These are phyloP conservation scores for Allacma fusca DNA, from an alignment of 2,888 invertebrate species.

Conservation along the genomic window DNA sequence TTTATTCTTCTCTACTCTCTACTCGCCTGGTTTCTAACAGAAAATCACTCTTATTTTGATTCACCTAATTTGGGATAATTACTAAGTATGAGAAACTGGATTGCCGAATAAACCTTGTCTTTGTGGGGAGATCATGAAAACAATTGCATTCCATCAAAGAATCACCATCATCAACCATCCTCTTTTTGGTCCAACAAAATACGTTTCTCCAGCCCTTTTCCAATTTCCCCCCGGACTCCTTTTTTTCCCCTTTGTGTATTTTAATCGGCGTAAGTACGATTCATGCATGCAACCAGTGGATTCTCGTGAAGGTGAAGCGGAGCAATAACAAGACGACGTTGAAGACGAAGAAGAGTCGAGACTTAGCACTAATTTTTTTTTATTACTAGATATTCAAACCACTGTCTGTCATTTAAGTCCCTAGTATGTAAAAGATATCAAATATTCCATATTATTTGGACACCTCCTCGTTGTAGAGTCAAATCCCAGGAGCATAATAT, in stretches of 20 bases:
- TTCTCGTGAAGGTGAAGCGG: not conserved
- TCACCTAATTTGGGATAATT: conserved; percentile 47
- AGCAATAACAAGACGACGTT: not conserved
- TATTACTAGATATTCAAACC: too few species aligned
- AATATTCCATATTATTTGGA: too few species aligned
- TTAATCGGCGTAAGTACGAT: not conserved
- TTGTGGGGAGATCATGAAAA: conserved; percentile 31
- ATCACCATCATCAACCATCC: not conserved
- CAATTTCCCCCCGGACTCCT: conserved; percentile 34
- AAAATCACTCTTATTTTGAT: conserved; percentile 46
- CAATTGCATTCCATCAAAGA: conserved; percentile 36
- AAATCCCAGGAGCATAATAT: too few species aligned
- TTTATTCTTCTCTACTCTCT: not conserved
- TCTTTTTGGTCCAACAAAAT: not conserved
- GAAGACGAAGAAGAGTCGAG: too few species aligned
- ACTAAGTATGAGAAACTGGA: conserved; percentile 39
- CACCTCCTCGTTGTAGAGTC: too few species aligned
- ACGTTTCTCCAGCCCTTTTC: conserved; percentile 39
- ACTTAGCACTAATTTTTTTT: too few species aligned
- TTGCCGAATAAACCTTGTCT: conserved; percentile 41
- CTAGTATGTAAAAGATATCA: too few species aligned
- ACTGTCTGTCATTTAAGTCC: too few species aligned
- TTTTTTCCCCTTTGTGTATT: not conserved
- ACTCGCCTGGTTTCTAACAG: not conserved
- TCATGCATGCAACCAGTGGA: conserved; percentile 1